A percentile compares a stretch with the other conserved stretches of the same genome.
Conservation (phyloP, 2,888 invertebrate genomes). For the Watsonalla binaria region DNA sequence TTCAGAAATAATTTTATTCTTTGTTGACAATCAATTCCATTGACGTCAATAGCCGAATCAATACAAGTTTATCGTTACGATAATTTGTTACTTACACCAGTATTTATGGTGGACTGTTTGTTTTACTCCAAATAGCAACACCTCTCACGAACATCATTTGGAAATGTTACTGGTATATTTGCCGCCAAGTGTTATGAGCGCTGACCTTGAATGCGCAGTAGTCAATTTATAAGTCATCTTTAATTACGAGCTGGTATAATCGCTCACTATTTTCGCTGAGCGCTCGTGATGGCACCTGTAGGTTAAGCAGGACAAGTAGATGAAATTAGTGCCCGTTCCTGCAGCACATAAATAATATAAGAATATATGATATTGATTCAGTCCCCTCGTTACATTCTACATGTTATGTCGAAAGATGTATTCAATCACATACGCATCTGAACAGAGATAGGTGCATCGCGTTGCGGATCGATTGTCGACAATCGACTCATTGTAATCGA, state of each 20-base stretch:
- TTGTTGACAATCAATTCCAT: conserved; percentile 25
- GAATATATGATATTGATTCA: background rate
- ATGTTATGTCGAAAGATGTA: conserved; percentile 4
- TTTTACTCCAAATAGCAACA: too few species aligned
- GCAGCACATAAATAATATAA: too few species aligned
- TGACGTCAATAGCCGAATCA: conserved; percentile 29
- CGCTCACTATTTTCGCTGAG: too few species aligned
- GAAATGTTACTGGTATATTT: too few species aligned
- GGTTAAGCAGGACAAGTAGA: too few species aligned
- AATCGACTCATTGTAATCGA: conserved; percentile 51
- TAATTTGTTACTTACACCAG: background rate
- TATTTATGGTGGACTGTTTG: background rate
- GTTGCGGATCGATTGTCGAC: conserved; percentile 58
- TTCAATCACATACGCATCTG: conserved; percentile 11
- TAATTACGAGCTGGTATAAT: too few species aligned
- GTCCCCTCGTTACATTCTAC: background rate
- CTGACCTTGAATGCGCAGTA: too few species aligned
- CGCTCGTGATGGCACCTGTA: too few species aligned
- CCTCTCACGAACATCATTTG: too few species aligned
- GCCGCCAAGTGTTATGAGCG: too few species aligned
- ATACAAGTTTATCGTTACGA: conserved; percentile 5
- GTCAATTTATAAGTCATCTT: too few species aligned
- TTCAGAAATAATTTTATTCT: conserved; percentile 26
- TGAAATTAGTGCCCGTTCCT: too few species aligned
- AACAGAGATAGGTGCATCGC: conserved; percentile 25